Percentiles rank a stretch among this genome's conserved stretches.
phyloP scores from a whole-genome alignment of 64 coral and sea anemone species.

The Catalaphyllia jardinei region DNA sequence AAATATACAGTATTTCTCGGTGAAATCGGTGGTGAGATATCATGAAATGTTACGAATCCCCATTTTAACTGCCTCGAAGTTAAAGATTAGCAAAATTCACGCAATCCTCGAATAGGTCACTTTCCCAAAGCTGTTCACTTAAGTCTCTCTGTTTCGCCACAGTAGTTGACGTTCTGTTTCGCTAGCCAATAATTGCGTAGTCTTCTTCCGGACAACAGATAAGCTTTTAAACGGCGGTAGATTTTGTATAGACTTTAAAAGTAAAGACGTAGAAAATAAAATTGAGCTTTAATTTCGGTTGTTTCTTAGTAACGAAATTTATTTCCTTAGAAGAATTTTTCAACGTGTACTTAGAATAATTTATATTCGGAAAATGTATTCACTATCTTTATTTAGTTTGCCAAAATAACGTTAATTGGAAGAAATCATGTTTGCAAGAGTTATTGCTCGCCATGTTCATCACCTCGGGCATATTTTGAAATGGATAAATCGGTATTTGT shows the following conservation, averaged over 20 bases:
- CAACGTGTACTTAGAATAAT: neutral
- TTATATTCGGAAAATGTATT: neutral
- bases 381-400: neutral
- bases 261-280: neutral
- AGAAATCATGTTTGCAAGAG: too few species aligned
- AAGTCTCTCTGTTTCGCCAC: too few species aligned
- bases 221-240: neutral
- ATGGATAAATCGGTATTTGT: too few species aligned
- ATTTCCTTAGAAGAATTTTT: neutral
- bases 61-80: too few species aligned
- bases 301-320: slow-evolving; percentile 34
- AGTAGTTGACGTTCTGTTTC: too few species aligned
- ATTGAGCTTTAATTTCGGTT: neutral
- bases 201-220: too few species aligned
- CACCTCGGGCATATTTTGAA: too few species aligned
- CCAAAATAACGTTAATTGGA: neutral
- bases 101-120: too few species aligned
- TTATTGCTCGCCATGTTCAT: too few species aligned
- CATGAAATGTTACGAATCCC: neutral
- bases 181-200: too few species aligned
- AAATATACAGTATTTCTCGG: neutral
- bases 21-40: neutral
- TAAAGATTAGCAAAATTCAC: too few species aligned
- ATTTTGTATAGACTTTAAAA: neutral
- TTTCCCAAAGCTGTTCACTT: too few species aligned